Conservation (phyloP, 2,113 vertebrate species). For the Polypterus senegalus region DNA sequence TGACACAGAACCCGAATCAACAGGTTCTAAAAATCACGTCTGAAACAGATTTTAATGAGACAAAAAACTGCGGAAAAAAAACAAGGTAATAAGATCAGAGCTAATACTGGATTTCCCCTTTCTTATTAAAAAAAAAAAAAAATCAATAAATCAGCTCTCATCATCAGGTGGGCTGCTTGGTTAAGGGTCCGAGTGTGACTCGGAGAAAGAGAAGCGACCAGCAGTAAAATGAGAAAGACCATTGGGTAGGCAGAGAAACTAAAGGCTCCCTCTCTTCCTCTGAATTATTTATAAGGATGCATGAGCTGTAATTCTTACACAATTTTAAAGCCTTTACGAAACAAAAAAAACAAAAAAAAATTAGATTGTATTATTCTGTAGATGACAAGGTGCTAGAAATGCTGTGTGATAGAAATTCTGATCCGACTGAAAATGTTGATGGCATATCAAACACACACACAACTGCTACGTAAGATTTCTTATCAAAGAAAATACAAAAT, state of each 20-base stretch:
- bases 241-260: slow-evolving; percentile 17
- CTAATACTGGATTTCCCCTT: slow-evolving; percentile 16
- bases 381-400: slow-evolving; percentile 40
- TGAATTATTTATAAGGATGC: slow-evolving; percentile 60
- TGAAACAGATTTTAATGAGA: no score
- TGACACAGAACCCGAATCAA: slow-evolving; percentile 7
- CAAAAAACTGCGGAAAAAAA: slow-evolving; percentile 20
- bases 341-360: slow-evolving; percentile 26
- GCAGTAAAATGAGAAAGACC: no score
- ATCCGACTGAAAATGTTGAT: neutral
- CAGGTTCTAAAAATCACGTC: slow-evolving; percentile 32
- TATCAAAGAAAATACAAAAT: no score
- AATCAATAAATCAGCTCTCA: slow-evolving; percentile 62
- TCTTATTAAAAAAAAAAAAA: slow-evolving; percentile 28
- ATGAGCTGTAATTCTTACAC: slow-evolving; percentile 54
- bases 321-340: slow-evolving; percentile 41
- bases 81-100: slow-evolving; percentile 9
- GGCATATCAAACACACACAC: neutral
- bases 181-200: slow-evolving; percentile 15
- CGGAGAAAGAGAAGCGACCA: no score
- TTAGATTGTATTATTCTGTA: slow-evolving; percentile 35
- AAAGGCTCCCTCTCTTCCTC: slow-evolving; percentile 32
- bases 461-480: no score
- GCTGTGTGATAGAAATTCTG: neutral
- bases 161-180: slow-evolving; percentile 32